Conservation (phyloP, 2,888 invertebrate species). For the Leptinotarsa haldemani region DNA sequence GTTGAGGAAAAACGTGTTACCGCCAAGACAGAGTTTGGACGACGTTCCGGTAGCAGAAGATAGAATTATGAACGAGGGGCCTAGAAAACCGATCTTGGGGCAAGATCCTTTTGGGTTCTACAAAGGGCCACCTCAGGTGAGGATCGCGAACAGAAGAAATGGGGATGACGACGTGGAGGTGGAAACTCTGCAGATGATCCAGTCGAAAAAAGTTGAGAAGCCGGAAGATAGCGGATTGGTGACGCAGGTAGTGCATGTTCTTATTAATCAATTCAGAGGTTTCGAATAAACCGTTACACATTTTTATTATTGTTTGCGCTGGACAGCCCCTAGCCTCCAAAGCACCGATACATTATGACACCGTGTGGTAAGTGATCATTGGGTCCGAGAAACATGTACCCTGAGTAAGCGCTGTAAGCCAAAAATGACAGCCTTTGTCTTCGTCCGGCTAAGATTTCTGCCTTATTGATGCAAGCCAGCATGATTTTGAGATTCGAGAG, state of each 20-base stretch:
- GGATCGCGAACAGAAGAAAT: slow-evolving; percentile 65
- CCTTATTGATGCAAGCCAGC: too few relatives aligned
- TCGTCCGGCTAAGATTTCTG: too few relatives aligned
- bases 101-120: slow-evolving; percentile 58
- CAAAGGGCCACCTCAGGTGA: slow-evolving; percentile 64
- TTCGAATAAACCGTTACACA: too few relatives aligned
- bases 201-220: slow-evolving; percentile 67
- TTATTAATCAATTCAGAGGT: not conserved
- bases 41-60: slow-evolving; percentile 51
- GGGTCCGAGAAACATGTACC: too few relatives aligned
- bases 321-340: too few relatives aligned
- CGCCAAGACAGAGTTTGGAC: slow-evolving; percentile 40
- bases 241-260: slow-evolving; percentile 54
- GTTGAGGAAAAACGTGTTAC: slow-evolving; percentile 65
- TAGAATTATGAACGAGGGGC: slow-evolving; percentile 54
- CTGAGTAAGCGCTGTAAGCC: too few relatives aligned
- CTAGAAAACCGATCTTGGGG: slow-evolving; percentile 38
- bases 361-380: too few relatives aligned
- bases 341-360: too few relatives aligned
- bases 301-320: too few relatives aligned
- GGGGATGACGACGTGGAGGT: slow-evolving; percentile 69
- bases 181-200: slow-evolving; percentile 78
- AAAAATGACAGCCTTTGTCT: too few relatives aligned
- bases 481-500: too few relatives aligned
- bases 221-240: slow-evolving; percentile 53